Percentiles rank a stretch among this genome's conserved stretches.
Conservation (phyloP, 2,888 invertebrate species). For the Hemistola chrysoprasaria region DNA sequence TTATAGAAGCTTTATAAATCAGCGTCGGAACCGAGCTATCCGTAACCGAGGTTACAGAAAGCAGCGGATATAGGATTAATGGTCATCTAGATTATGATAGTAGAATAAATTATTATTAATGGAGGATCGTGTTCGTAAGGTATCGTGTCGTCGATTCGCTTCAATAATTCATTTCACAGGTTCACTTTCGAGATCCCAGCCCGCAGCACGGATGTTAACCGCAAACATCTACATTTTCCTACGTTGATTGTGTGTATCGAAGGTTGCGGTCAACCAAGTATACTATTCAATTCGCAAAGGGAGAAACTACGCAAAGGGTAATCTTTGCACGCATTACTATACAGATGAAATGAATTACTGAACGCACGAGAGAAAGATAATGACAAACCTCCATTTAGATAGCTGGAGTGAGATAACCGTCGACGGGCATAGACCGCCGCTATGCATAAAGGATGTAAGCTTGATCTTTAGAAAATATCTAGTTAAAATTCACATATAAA, state of each 20-base stretch:
- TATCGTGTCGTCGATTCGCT: slow-evolving; percentile 67
- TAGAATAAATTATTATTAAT: slow-evolving; percentile 43
- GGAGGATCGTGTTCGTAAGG: slow-evolving; percentile 54
- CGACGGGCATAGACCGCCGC: slow-evolving; percentile 44
- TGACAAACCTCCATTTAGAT: slow-evolving; percentile 41
- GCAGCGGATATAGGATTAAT: slow-evolving; percentile 30
- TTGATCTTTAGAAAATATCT: slow-evolving; percentile 33
- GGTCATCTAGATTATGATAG: slow-evolving; percentile 30
- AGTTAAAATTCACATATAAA: slow-evolving; percentile 30
- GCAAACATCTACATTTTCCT: slow-evolving; percentile 55
- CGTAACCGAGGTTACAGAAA: slow-evolving; percentile 15
- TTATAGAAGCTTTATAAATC: slow-evolving; percentile 21
- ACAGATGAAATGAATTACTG: slow-evolving; percentile 42
- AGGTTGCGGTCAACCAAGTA: slow-evolving; percentile 33
- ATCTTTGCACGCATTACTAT: slow-evolving; percentile 48
- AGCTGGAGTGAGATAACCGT: slow-evolving; percentile 36
- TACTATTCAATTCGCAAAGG: slow-evolving; percentile 42
- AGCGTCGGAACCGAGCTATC: slow-evolving; percentile 27
- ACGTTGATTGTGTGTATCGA: slow-evolving; percentile 44
- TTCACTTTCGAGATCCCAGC: slow-evolving; percentile 71
- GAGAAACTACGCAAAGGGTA: slow-evolving; percentile 50
- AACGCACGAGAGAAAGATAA: slow-evolving; percentile 45
- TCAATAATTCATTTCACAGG: slow-evolving; percentile 76
- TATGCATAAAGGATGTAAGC: slow-evolving; percentile 48
- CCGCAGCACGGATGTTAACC: slow-evolving; percentile 63